Base-by-base conservation (phyloP, 1,140 invertebrate genomes). In the Lordiphosa clarofinis region DNA sequence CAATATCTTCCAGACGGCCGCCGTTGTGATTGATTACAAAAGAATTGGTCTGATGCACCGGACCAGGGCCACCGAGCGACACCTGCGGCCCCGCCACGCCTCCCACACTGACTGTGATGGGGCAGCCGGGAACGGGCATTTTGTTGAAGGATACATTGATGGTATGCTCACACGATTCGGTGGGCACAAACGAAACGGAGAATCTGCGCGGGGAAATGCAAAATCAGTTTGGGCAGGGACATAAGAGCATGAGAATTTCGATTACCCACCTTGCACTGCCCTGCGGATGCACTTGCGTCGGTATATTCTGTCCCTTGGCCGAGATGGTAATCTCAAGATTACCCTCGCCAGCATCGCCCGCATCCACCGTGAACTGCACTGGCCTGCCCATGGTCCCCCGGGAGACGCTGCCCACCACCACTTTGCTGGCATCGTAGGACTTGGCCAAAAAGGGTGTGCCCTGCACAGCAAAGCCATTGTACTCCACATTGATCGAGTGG, bases 91-190 rank as follows among this genome's bases (percentile, higher is more conserved):
- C 95, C 84, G 90, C 93, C 76, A 90, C 94, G 90, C 91, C 95
- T 90, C 90, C 95, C 15, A 95, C 93, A 58, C 91, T 90, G 7
- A 95, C 94, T 56, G 94, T 92, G 55, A 96, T 94, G 4, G 95
- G 95, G 79, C 95, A 96, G 39, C 95, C 95, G 40, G 93, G 94
- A 0, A 95, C 94, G 39, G 93, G 91, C 90, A 91, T 92, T 90
- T 98, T 98, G 90, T 99, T 99, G 90, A 99, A 99, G 24, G 96
- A 96, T 9, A 99, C 96, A 88, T 96, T 97, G 64, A 99, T 96
- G 33, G 96, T 93, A 89, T 99, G 98, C 89, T 98, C 96, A 78
- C 95, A 95, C 13, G 95, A 93, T 90, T 99, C 96, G 28, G 96
- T 93, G 24, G 98, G 98, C 49, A 98, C 94, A 89, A 99, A 99